Evolutionary conservation across 2,888 invertebrate species (phyloP).

Genomic region (Yponomeuta sedellus): DNA sequence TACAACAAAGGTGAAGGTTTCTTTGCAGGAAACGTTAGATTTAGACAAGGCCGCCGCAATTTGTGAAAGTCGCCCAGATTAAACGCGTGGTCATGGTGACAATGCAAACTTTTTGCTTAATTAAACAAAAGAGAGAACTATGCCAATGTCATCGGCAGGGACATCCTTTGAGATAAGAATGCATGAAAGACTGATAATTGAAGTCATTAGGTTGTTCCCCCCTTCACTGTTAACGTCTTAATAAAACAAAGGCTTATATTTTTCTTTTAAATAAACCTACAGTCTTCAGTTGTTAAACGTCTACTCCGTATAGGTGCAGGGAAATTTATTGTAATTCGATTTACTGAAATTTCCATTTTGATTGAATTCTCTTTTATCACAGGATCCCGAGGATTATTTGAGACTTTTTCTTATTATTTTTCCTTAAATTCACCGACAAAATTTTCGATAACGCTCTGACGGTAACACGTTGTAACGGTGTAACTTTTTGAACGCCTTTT

Average conservation of each 20-base stretch:
- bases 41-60: neutral
- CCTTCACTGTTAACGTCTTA: neutral
- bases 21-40: neutral
- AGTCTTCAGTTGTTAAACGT: too few relatives aligned
- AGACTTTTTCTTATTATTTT: neutral
- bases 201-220: too few relatives aligned
- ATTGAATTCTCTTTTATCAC: neutral
- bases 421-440: neutral
- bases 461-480: neutral
- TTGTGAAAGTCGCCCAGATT: neutral
- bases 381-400: neutral
- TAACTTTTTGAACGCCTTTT: too few relatives aligned
- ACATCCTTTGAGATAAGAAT: neutral
- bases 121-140: neutral
- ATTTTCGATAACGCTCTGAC: neutral
- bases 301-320: too few relatives aligned
- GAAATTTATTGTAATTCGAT: slow-evolving; percentile 7
- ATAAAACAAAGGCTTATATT: neutral
- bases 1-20: neutral
- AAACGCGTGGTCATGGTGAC: neutral
- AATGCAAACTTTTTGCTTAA: neutral
- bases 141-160: neutral
- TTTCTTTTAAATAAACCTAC: too few relatives aligned
- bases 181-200: neutral
- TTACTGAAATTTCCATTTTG: slow-evolving; percentile 2